Evolutionary conservation across 2,888 invertebrate genomes (phyloP).

Genomic region (Eupithecia vulgata): DNA sequence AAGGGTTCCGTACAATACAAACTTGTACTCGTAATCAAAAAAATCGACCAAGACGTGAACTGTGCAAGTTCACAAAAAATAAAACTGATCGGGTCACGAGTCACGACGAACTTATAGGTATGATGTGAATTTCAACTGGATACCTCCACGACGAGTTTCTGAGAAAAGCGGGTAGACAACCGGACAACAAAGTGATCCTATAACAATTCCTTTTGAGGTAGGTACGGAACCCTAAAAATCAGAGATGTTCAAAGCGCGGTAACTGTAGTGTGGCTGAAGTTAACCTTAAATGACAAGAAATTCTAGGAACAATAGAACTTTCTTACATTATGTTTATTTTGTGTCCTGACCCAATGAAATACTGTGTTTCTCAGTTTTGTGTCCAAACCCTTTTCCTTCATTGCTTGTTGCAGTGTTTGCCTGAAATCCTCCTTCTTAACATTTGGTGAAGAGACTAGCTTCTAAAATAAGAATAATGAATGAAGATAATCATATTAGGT

Average conservation of each 20-base stretch:
- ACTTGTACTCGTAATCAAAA: no score
- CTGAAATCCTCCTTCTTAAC: conserved; percentile 92
- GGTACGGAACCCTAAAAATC: no score
- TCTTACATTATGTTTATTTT: conserved; percentile 76
- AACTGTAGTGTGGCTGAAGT: background rate
- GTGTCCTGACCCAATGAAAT: conserved; percentile 89
- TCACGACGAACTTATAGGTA: no score
- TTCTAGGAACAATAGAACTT: background rate
- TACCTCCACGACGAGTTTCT: no score
- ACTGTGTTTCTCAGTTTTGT: conserved; percentile 93
- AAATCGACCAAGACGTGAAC: no score
- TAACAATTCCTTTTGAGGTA: no score
- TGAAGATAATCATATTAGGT: conserved; percentile 50
- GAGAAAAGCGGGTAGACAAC: no score
- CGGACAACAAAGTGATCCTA: no score
- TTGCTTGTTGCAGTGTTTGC: conserved; percentile 88
- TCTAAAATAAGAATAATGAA: conserved; percentile 75
- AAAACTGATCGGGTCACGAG: no score
- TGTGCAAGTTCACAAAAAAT: no score
- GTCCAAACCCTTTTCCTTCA: conserved; percentile 91
- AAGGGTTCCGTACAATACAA: no score
- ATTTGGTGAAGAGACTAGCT: conserved; percentile 89
- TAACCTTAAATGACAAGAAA: background rate
- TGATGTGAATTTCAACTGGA: no score
- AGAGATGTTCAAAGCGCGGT: background rate